A percentile compares a stretch with the other conserved stretches of the same genome.
phyloP scores from a whole-genome alignment of 2,888 invertebrate genomes.

The Cataglyphis albicans region DNA sequence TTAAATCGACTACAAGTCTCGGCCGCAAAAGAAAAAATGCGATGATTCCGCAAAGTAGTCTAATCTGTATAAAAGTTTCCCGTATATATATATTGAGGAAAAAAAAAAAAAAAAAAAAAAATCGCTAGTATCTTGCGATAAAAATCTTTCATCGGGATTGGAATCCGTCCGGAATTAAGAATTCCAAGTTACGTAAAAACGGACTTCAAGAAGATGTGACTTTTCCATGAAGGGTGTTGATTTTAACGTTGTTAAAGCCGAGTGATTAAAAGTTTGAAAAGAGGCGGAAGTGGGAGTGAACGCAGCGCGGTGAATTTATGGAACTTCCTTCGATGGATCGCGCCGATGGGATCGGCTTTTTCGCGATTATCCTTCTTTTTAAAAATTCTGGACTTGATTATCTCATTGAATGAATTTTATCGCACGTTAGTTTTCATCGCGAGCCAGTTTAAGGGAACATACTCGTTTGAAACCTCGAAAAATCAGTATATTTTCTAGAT shows the following conservation, averaged over 20 bases:
- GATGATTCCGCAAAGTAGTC: background rate
- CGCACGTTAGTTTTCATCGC: background rate
- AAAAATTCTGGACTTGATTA: constrained; percentile 44
- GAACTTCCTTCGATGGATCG: constrained; percentile 26
- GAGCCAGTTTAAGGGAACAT: constrained; percentile 9
- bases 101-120: background rate
- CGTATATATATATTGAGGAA: background rate
- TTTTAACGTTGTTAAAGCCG: constrained; percentile 51
- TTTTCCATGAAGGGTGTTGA: constrained; percentile 23
- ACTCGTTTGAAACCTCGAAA: too few relatives aligned
- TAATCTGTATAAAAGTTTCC: background rate
- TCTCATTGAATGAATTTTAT: constrained; percentile 29
- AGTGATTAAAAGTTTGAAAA: constrained; percentile 48
- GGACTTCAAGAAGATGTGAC: constrained; percentile 37
- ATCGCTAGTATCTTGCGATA: background rate
- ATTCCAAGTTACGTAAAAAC: constrained; percentile 45
- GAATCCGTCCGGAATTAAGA: constrained; percentile 8
- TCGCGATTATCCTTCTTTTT: constrained; percentile 40
- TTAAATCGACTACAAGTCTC: background rate
- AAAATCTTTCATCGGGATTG: constrained; percentile 2
- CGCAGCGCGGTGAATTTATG: constrained; percentile 24
- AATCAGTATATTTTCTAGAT: too few relatives aligned
- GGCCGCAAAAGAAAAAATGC: background rate
- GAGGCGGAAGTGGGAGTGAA: background rate
- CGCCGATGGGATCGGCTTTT: constrained; percentile 36